Conservation (phyloP, 23 tunicate genomes). For the Clavelina lepadiformis region DNA sequence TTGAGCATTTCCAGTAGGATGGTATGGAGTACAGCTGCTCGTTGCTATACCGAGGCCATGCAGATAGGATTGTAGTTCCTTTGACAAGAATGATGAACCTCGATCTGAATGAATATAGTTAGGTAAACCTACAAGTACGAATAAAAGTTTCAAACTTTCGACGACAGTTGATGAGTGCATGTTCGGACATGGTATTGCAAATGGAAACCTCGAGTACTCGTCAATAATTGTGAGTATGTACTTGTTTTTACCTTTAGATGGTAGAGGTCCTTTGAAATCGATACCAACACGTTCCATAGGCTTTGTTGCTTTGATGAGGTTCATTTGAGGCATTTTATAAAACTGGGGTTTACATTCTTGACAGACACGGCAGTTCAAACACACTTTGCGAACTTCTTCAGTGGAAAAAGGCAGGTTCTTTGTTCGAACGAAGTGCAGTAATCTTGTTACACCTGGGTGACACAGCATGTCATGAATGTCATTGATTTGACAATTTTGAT, state of each 20-base stretch:
- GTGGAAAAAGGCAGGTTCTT: conserved; percentile 23
- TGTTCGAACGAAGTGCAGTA: conserved; percentile 12
- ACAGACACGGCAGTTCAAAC: conserved; percentile 6
- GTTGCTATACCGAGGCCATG: too few relatives aligned
- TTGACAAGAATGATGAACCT: too few relatives aligned
- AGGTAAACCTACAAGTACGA: too few relatives aligned
- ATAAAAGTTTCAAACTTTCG: not conserved
- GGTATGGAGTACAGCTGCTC: too few relatives aligned
- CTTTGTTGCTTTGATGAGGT: conserved; percentile 26
- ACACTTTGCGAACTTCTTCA: conserved; percentile 13
- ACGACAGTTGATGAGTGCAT: conserved; percentile 7
- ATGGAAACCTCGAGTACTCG: conserved; percentile 8
- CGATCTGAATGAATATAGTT: too few relatives aligned
- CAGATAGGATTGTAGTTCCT: too few relatives aligned
- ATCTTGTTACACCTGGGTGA: conserved; percentile 14
- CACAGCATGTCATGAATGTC: conserved; percentile 10
- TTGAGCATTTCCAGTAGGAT: too few relatives aligned
- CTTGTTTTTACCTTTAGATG: conserved; percentile 1
- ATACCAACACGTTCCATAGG: conserved; percentile 8
- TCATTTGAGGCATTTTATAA: not conserved
- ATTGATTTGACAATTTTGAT: not conserved
- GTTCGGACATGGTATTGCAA: conserved; percentile 10
- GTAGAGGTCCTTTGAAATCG: conserved; percentile 27
- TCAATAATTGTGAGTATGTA: conserved; percentile 8
- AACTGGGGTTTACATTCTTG: conserved; percentile 11